Evolutionary conservation across 1,140 invertebrate species (phyloP).

Genomic region (Drosophila willistoni): DNA sequence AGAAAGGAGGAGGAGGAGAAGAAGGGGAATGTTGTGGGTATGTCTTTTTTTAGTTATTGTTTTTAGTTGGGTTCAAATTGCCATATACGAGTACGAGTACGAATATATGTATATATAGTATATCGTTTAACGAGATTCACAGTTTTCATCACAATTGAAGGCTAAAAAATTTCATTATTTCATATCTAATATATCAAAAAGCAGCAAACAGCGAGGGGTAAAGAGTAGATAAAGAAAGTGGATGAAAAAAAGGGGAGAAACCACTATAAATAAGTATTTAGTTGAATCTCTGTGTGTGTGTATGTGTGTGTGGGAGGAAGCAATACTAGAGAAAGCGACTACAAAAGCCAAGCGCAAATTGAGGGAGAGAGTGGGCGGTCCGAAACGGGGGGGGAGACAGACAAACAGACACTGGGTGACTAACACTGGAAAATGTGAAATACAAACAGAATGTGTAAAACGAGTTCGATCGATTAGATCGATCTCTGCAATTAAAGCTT

Average conservation of each 20-base stretch:
- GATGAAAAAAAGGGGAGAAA: not conserved
- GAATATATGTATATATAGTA: conserved; percentile 10
- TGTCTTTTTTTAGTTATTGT: conserved; percentile 20
- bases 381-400: not conserved
- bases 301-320: not conserved
- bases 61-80: conserved; percentile 8
- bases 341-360: conserved; percentile 1
- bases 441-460: not conserved
- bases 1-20: not conserved
- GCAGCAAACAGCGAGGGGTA: not conserved
- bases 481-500: conserved; percentile 3
- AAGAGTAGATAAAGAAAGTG: conserved; percentile 4
- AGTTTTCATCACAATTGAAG: conserved; percentile 63
- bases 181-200: conserved; percentile 9
- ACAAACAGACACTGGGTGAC: not conserved
- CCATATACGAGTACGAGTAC: not conserved
- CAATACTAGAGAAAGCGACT: conserved; percentile 10
- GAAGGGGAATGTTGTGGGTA: conserved; percentile 21
- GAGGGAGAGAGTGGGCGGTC: not conserved
- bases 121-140: conserved; percentile 43
- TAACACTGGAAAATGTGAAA: not conserved
- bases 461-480: not conserved
- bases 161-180: conserved; percentile 30
- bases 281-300: not conserved
- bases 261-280: not conserved